phyloP scores from a whole-genome alignment of 2,113 vertebrate species.

The Thryonomys swinderianus region DNA sequence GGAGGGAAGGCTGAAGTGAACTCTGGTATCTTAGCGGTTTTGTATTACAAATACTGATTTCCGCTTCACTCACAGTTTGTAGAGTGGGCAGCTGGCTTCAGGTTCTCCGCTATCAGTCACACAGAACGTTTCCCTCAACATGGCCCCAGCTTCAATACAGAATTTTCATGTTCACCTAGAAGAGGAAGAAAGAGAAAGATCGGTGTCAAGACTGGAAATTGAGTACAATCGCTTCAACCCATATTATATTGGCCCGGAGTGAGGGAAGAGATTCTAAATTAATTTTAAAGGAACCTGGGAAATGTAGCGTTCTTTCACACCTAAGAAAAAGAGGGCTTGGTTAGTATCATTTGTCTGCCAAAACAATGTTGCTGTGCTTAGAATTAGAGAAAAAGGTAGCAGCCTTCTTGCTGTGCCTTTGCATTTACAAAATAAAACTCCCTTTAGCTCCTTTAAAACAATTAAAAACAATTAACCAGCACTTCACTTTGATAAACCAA shows the following conservation, averaged over 20 bases:
- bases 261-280: neutral
- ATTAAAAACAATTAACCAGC: conserved; percentile 40
- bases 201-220: neutral
- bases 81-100: neutral
- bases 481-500: neutral
- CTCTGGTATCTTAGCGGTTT: neutral
- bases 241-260: neutral
- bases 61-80: neutral
- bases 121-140: neutral
- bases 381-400: neutral
- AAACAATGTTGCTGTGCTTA: neutral
- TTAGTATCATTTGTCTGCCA: neutral
- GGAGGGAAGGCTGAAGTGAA: neutral
- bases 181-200: neutral
- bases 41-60: neutral
- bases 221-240: neutral
- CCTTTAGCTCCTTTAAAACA: neutral
- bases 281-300: neutral
- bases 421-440: neutral
- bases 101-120: neutral
- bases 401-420: neutral
- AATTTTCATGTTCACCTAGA: neutral
- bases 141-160: neutral
- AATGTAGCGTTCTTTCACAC: neutral
- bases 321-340: neutral